These are phyloP conservation scores for Alauda arvensis DNA, from an alignment of 2,797 vertebrate genomes.

Conservation along the genomic window DNA sequence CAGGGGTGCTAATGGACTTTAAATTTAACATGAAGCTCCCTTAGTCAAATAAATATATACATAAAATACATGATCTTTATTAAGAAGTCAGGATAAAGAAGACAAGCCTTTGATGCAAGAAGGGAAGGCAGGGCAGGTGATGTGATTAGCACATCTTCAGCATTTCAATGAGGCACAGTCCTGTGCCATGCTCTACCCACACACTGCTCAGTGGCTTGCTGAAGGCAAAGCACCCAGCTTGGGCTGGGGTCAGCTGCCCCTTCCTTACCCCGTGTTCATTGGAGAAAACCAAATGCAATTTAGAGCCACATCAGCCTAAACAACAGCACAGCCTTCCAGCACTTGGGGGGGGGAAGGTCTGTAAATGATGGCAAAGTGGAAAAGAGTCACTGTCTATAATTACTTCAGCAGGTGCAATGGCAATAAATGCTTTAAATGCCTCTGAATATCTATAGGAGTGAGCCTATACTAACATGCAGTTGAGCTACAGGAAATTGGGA, in stretches of 20 bases:
- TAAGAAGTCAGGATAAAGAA: constrained; percentile 32
- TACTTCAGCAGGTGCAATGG: neutral
- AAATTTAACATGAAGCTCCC: constrained; percentile 49
- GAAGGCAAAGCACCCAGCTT: neutral
- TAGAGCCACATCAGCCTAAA: neutral
- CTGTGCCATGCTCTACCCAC: neutral
- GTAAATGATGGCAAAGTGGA: neutral
- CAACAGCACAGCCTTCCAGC: neutral
- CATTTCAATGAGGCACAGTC: constrained; percentile 7
- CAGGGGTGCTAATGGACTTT: constrained; percentile 47
- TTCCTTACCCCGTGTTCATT: neutral
- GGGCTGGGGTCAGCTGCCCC: neutral
- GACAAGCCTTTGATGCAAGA: constrained; percentile 36
- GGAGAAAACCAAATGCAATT: neutral
- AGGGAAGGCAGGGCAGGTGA: neutral
- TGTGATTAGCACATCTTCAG: neutral
- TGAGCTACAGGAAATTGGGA: neutral
- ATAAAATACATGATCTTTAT: constrained; percentile 24
- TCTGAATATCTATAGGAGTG: neutral
- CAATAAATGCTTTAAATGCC: neutral
- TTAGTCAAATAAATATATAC: constrained; percentile 56
- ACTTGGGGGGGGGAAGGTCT: neutral
- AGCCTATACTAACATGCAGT: accelerated
- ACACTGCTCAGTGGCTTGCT: accelerated
- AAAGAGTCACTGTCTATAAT: neutral